Base-by-base conservation (phyloP, 2,113 vertebrate genomes). In the Cercopithecus mona region DNA sequence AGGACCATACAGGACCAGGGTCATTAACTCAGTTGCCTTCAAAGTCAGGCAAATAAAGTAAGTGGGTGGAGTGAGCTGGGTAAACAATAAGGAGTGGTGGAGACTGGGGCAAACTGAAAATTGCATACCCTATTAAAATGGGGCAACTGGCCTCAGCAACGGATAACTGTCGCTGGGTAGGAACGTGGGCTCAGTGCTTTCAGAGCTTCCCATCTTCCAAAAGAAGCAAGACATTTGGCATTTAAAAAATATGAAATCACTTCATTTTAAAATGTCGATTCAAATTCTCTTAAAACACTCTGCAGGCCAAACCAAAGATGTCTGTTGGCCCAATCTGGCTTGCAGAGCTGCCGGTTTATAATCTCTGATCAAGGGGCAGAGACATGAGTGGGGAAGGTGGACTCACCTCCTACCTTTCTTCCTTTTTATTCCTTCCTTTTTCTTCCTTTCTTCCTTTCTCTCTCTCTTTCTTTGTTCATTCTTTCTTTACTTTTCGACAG, bases 301-400 rank as follows among this genome's bases (percentile, higher is more conserved):
- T 40, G 27, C 8, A 13, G 91, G 96, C 97, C 97, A 97, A 97
- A 85, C 55, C 93, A 97, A 97, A 95, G 94, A 84, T 16, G 92
- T 90, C 96, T 64, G 75, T 81, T 70, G 84, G 88, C 84, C 12
- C 81, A 50, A 23, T 92, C 40, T 27, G 27, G 57, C 91, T 87
- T 5, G 11, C 0, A 6, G 76, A 72, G 32, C 61, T 50, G 90
- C 75, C 45, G 1, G 45, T 25, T 30, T 30, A 40, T 50, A 20
- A 32, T 35, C 85, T 64, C 72, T 40, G 88, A 38, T 32, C 68
- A 0, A 18, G 20, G n/a, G 81, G 84, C 88, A 90, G 68, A 92
- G 96, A 97, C 90, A 88, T 50, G 50, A 43, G 22, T 2, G 9
- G 20, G n/a, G 59, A 57, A 35, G 57, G 52, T 13, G 78, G 57